A percentile compares a stretch with the other conserved stretches of the same genome.
These are phyloP conservation scores for Caenorhabditis wallacei DNA, from an alignment of 2,888 invertebrate genomes.

Conservation along the genomic window DNA sequence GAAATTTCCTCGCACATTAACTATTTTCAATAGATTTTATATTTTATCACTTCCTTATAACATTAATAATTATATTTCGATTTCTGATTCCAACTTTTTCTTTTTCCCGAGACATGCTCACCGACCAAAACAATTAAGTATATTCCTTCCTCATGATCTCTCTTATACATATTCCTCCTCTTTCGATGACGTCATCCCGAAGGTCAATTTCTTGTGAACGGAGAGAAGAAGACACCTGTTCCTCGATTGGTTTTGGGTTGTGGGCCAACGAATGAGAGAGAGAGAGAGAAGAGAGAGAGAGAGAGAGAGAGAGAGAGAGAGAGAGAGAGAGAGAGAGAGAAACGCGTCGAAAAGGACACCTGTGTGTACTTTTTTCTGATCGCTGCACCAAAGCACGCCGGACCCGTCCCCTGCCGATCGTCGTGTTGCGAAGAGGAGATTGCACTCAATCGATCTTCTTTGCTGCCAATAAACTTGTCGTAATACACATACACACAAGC, in stretches of 20 bases:
- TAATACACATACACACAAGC: slow-evolving; percentile 54
- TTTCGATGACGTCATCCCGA: slow-evolving; percentile 30
- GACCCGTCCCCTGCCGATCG: background rate
- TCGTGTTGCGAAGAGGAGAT: slow-evolving; percentile 7
- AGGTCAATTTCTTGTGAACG: slow-evolving; percentile 31
- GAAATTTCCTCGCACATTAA: too few species aligned
- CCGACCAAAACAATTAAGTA: background rate
- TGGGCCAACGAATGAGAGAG: background rate
- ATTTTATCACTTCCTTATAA: too few species aligned
- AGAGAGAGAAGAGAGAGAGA: background rate
- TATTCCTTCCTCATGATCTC: background rate
- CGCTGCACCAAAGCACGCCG: too few species aligned
- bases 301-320: too few species aligned
- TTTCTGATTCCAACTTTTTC: background rate
- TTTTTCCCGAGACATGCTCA: background rate
- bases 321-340: too few species aligned
- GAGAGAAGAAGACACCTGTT: slow-evolving; percentile 33
- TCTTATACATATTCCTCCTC: background rate
- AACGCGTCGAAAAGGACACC: slow-evolving; percentile 31
- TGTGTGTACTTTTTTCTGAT: slow-evolving; percentile 32
- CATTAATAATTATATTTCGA: too few species aligned
- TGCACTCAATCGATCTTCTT: slow-evolving; percentile 58
- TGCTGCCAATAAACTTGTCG: slow-evolving; percentile 62
- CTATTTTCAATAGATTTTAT: too few species aligned
- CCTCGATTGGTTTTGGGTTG: background rate